Percentiles rank a stretch among this genome's conserved stretches.
Conservation (phyloP, 2,888 invertebrate species). For the Rhorus exstirpatorius region DNA sequence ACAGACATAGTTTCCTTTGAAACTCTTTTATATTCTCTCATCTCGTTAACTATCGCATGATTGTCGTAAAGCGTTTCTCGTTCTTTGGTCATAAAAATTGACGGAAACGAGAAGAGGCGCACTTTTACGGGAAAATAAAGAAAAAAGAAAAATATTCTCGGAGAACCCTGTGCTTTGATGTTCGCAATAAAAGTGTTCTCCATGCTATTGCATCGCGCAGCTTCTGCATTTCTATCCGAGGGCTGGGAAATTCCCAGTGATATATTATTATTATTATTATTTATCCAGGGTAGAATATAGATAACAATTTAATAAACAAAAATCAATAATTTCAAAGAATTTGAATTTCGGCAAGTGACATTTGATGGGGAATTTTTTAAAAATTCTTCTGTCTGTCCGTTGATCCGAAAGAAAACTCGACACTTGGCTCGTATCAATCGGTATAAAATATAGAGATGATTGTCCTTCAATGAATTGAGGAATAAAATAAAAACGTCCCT, state of each 20-base stretch:
- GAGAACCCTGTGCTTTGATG: constrained; percentile 23
- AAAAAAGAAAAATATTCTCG: background rate
- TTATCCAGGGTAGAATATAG: background rate
- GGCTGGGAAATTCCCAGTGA: background rate
- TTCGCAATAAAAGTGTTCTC: constrained; percentile 26
- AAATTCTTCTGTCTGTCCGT: background rate
- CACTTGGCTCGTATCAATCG: constrained; percentile 35
- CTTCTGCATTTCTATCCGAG: background rate
- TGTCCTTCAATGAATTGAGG: constrained; percentile 43
- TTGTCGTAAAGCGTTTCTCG: constrained; percentile 39
- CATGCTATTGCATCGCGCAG: constrained; percentile 16
- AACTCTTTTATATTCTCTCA: constrained; percentile 32
- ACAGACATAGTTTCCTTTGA: constrained; percentile 11
- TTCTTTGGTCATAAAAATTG: constrained; percentile 7
- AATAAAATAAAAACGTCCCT: constrained; percentile 60
- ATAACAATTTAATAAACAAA: background rate
- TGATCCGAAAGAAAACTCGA: too few relatives aligned
- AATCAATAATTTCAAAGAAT: background rate
- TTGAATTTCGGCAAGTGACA: too few relatives aligned
- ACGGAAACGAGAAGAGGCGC: background rate
- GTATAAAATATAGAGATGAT: constrained; percentile 55
- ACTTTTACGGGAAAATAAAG: constrained; percentile 1
- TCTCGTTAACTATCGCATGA: constrained; percentile 47
- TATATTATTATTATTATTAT: constrained; percentile 12
- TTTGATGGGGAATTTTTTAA: too few relatives aligned